Percentiles rank a stretch among this genome's conserved stretches.
Evolutionary conservation across 2,888 invertebrate species (phyloP).

Genomic region (Sisyra terminalis): DNA sequence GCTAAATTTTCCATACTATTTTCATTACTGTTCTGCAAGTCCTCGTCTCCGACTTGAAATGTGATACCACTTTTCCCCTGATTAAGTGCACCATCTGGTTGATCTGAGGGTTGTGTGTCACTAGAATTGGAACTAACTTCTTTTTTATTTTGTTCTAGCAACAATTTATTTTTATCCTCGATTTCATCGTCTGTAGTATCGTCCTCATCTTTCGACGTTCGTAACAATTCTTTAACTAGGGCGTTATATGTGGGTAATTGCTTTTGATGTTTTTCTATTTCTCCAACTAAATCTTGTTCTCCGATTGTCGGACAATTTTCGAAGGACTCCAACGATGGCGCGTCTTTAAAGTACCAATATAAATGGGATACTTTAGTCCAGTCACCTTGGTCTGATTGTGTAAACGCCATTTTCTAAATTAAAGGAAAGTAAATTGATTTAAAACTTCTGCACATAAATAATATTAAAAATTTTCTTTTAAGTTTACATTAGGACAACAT

Average conservation of each 20-base stretch:
- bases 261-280: conserved; percentile 7
- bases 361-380: conserved; percentile 5
- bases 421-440: no score
- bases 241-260: conserved; percentile 6
- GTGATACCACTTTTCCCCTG: no score
- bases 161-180: conserved; percentile 1
- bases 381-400: conserved; percentile 4
- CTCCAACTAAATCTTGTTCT: conserved; percentile 7
- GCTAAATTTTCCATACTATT: conserved; percentile 1
- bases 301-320: conserved; percentile 8
- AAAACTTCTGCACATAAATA: background rate
- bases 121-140: no score
- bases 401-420: conserved; percentile 6
- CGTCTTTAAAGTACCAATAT: conserved; percentile 9
- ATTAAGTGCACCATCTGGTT: no score
- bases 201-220: conserved; percentile 5
- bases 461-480: background rate
- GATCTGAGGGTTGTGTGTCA: no score
- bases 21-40: background rate
- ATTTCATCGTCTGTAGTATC: conserved; percentile 5
- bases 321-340: conserved; percentile 6
- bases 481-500: background rate
- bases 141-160: no score
- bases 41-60: no score
- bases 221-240: conserved; percentile 5